Evolutionary conservation across 2,113 vertebrate genomes (phyloP).

Genomic region (Dermatemys mawii): DNA sequence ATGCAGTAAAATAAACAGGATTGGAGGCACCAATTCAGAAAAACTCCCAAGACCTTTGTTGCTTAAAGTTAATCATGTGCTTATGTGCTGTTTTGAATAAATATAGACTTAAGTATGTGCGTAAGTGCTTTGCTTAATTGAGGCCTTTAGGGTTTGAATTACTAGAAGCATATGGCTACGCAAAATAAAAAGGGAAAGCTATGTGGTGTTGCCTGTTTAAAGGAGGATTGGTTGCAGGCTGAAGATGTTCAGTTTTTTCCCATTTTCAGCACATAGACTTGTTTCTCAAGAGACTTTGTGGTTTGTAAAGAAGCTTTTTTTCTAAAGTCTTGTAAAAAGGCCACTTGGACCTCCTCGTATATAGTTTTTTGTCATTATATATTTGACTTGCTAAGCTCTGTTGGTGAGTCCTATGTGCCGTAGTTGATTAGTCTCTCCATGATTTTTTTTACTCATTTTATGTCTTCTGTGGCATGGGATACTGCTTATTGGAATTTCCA

Average conservation of each 20-base stretch:
- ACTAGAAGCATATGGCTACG: neutral
- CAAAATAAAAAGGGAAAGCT: neutral
- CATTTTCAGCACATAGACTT: neutral
- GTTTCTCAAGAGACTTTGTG: neutral
- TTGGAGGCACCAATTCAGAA: neutral
- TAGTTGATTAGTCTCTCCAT: neutral
- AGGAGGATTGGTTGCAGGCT: neutral
- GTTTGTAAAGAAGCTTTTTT: constrained; percentile 1
- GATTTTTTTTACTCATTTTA: neutral
- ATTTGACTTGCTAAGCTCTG: constrained; percentile 8
- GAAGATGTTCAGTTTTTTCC: neutral
- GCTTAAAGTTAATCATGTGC: neutral
- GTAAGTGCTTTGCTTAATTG: neutral
- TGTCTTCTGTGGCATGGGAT: neutral
- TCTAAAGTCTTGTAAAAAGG: neutral
- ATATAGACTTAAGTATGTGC: neutral
- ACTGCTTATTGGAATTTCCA: neutral
- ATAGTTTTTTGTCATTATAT: constrained; percentile 1
- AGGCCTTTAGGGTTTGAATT: neutral
- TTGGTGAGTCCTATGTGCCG: constrained; percentile 14
- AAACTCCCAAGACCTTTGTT: neutral
- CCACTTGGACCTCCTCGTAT: neutral
- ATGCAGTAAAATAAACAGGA: accelerated
- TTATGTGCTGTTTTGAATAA: neutral
- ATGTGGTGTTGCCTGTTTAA: neutral